Conservation (phyloP, 2,888 invertebrate species). For the Antheraea yamamai region DNA sequence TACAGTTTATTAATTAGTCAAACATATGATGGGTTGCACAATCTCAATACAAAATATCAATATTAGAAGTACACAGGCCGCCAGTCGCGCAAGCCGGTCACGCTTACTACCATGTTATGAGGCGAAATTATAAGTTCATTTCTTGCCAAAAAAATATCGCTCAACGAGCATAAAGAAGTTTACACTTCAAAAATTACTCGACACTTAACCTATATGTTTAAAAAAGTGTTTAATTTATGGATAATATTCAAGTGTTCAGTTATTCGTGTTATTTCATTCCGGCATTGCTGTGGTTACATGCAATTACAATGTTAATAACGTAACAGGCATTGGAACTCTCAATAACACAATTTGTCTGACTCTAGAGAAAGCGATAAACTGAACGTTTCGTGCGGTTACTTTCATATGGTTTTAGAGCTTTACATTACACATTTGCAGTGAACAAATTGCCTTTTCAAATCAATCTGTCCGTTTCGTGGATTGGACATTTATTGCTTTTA, state of each 20-base stretch:
- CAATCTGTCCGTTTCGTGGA: conserved; percentile 34
- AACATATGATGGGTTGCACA: no score
- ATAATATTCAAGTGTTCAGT: neutral
- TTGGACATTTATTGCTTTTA: conserved; percentile 27
- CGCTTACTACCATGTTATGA: no score
- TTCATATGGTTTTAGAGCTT: conserved; percentile 57
- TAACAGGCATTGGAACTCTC: conserved; percentile 26
- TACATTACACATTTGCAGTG: conserved; percentile 41
- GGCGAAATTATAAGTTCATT: no score
- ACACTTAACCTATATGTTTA: neutral
- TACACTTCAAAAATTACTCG: neutral
- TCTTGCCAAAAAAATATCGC: no score
- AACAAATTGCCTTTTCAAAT: conserved; percentile 47
- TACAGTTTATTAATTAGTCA: no score
- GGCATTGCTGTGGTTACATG: conserved; percentile 42
- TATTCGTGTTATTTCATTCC: conserved; percentile 35
- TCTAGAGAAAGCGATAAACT: conserved; percentile 58
- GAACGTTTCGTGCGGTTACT: conserved; percentile 54
- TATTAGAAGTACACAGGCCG: no score
- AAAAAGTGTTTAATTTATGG: neutral
- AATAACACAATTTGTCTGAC: conserved; percentile 23
- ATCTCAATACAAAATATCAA: no score
- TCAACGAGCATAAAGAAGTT: no score
- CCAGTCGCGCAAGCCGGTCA: no score
- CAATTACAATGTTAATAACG: conserved; percentile 28